These are phyloP conservation scores for Ochropacha duplaris DNA, from an alignment of 2,888 invertebrate genomes.

Conservation along the genomic window DNA sequence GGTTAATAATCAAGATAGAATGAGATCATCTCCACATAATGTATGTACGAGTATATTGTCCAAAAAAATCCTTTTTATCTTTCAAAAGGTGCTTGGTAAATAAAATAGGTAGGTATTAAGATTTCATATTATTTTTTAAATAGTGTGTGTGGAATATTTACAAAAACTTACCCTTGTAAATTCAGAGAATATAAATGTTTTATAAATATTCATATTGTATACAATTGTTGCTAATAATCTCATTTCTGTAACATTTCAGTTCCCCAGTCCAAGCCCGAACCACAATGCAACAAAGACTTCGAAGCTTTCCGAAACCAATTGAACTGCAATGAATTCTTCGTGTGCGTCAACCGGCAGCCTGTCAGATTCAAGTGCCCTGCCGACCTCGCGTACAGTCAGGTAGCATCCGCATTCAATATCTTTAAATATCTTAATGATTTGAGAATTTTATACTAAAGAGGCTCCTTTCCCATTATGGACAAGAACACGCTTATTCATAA, in stretches of 20 bases:
- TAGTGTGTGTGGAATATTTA: no score
- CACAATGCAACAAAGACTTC: conserved; percentile 79
- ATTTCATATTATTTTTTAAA: no score
- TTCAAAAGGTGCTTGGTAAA: no score
- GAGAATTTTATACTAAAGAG: not conserved
- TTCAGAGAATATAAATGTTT: no score
- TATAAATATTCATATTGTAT: no score
- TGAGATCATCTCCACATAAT: no score
- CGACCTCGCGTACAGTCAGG: conserved; percentile 84
- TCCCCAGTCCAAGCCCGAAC: conserved; percentile 1
- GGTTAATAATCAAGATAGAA: no score
- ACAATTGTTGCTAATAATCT: not conserved
- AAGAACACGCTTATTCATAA: no score
- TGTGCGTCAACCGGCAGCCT: conserved; percentile 83
- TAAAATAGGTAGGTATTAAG: no score
- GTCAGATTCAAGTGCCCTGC: conserved; percentile 85
- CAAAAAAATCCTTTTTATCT: no score
- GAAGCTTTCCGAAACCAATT: conserved; percentile 84
- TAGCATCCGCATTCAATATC: conserved; percentile 43
- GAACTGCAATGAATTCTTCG: conserved; percentile 86
- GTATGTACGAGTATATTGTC: no score
- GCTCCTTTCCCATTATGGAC: not conserved
- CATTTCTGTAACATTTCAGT: not conserved
- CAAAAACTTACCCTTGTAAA: no score
- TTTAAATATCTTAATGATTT: conserved; percentile 1